Percentiles rank a stretch among this genome's conserved stretches.
Conservation (phyloP, 2,888 invertebrate species). For the Apeira syringaria region DNA sequence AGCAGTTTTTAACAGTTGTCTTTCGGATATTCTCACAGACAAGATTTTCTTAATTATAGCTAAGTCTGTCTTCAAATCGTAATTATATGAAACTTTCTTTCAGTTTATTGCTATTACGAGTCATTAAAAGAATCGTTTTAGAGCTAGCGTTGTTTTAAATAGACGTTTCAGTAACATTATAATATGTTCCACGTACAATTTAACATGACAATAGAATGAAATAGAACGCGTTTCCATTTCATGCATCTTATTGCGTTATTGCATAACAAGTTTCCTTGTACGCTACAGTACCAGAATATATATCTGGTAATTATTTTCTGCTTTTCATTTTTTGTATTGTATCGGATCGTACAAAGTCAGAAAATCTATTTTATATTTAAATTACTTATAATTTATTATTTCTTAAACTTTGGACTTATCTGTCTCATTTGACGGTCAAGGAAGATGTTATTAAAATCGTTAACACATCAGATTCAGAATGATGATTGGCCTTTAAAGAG, state of each 20-base stretch:
- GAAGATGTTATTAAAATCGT: no score
- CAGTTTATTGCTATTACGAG: not conserved
- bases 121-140: conserved; percentile 2
- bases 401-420: no score
- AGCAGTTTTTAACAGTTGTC: conserved; percentile 37
- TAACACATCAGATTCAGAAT: no score
- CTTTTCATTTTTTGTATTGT: no score
- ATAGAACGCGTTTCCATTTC: conserved; percentile 12
- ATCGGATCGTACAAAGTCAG: no score
- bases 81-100: conserved; percentile 37
- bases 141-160: conserved; percentile 1
- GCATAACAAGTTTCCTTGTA: conserved; percentile 10
- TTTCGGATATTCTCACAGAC: conserved; percentile 51
- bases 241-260: conserved; percentile 14
- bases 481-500: no score
- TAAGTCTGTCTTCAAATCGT: conserved; percentile 29
- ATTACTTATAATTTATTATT: no score
- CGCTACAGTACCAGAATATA: conserved; percentile 1
- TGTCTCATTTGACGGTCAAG: no score
- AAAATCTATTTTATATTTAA: no score
- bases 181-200: conserved; percentile 18
- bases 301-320: no score
- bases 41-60: conserved; percentile 36
- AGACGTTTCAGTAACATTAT: not conserved
- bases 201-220: conserved; percentile 21